These are phyloP conservation scores for Apodemia mormo DNA, from an alignment of 2,888 invertebrate species.

Conservation along the genomic window DNA sequence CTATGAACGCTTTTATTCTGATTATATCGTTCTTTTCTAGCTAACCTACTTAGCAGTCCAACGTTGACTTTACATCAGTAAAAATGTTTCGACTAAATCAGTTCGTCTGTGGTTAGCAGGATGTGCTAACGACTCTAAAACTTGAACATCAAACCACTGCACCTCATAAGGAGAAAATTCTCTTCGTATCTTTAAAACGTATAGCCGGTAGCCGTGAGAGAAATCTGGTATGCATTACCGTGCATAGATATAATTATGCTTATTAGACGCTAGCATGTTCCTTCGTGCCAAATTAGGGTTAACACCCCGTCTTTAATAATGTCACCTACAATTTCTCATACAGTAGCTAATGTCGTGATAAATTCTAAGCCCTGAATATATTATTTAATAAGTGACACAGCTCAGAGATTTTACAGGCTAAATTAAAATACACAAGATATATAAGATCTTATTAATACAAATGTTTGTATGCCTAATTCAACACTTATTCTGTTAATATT, in stretches of 20 bases:
- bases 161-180: background rate
- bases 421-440: background rate
- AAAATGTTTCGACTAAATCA: background rate
- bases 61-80: background rate
- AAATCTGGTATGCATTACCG: slow-evolving; percentile 17
- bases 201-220: background rate
- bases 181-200: background rate
- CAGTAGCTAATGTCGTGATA: slow-evolving; percentile 25
- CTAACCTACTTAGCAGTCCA: too few species aligned
- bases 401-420: background rate
- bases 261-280: slow-evolving; percentile 11
- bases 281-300: slow-evolving; percentile 24
- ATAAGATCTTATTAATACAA: too few species aligned
- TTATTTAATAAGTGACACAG: background rate
- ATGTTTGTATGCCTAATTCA: too few species aligned
- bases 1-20: too few species aligned
- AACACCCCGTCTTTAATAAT: slow-evolving; percentile 31
- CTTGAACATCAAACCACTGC: background rate
- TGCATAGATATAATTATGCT: slow-evolving; percentile 15
- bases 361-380: slow-evolving; percentile 1
- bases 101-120: background rate
- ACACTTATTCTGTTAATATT: too few species aligned
- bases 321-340: slow-evolving; percentile 41
- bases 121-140: background rate
- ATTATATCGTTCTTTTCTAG: too few species aligned